Conservation (phyloP, 1,140 invertebrate genomes). For the Drosophila watanabei region DNA sequence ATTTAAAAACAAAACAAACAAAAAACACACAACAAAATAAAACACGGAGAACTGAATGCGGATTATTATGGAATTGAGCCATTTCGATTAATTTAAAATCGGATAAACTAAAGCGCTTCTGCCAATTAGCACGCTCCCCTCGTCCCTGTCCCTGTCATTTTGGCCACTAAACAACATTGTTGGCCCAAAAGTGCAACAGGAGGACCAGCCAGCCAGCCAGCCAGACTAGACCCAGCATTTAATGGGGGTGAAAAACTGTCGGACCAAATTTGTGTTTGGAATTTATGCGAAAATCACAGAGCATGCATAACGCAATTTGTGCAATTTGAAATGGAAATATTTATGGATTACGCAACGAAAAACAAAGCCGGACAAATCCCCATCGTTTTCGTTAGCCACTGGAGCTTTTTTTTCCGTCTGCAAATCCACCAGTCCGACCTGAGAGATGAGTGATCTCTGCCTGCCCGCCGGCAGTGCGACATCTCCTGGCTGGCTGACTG, state of each 20-base stretch:
- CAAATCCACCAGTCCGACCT: conserved; percentile 11
- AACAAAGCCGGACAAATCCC: conserved; percentile 24
- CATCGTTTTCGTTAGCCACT: conserved; percentile 10
- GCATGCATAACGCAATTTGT: conserved; percentile 49
- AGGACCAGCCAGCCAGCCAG: neutral
- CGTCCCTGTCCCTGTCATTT: neutral
- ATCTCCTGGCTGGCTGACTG: conserved; percentile 28
- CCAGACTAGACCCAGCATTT: neutral
- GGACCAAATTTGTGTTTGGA: conserved; percentile 43
- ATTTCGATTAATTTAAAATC: conserved; percentile 38
- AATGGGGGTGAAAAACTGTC: conserved; percentile 22
- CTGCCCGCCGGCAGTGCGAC: conserved; percentile 21
- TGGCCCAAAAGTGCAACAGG: conserved; percentile 33
- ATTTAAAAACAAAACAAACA: conserved; percentile 35
- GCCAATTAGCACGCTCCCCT: conserved; percentile 12
- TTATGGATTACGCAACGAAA: conserved; percentile 47
- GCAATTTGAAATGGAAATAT: conserved; percentile 60
- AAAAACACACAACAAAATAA: conserved; percentile 12
- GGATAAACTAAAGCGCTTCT: conserved; percentile 22
- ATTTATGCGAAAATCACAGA: conserved; percentile 64
- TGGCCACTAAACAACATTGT: conserved; percentile 44
- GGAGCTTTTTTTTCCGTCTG: neutral
- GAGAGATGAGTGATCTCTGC: conserved; percentile 12
- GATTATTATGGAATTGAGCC: conserved; percentile 31
- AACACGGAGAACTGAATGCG: neutral